Conservation (phyloP, 2,888 invertebrate genomes). For the Coleophora flavipennella region DNA sequence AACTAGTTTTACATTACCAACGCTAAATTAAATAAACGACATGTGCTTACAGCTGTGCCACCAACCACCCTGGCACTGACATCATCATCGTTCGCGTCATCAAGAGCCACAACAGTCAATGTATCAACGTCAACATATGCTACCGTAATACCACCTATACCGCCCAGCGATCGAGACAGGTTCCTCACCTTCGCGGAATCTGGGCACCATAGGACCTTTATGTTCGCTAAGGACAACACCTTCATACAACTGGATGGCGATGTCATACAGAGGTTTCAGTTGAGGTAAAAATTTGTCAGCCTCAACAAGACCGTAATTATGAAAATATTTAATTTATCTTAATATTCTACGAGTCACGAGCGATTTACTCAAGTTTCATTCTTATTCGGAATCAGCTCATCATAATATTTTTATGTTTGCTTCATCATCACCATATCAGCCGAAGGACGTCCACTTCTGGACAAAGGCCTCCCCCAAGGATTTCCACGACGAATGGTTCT, state of each 20-base stretch:
- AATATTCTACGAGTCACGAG: too few relatives aligned
- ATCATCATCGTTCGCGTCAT: conserved; percentile 28
- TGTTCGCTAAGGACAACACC: conserved; percentile 92
- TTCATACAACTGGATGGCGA: conserved; percentile 93
- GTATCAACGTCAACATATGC: conserved; percentile 53
- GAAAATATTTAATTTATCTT: too few relatives aligned
- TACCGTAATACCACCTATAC: conserved; percentile 75
- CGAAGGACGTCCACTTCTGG: too few relatives aligned
- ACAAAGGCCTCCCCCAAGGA: too few relatives aligned
- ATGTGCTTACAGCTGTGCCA: conserved; percentile 41
- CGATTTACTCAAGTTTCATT: too few relatives aligned
- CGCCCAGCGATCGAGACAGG: conserved; percentile 81
- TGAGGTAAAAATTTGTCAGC: conserved; percentile 73
- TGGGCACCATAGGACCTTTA: conserved; percentile 88
- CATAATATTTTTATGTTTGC: too few relatives aligned
- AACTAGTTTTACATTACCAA: too few relatives aligned
- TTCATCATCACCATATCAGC: too few relatives aligned
- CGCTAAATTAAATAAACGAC: neutral
- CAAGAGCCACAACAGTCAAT: conserved; percentile 56
- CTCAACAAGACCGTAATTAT: too few relatives aligned
- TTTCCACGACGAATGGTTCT: too few relatives aligned
- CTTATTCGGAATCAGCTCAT: too few relatives aligned
- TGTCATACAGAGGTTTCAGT: conserved; percentile 90
- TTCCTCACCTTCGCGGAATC: conserved; percentile 89
- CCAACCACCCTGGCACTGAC: conserved; percentile 45